Evolutionary conservation across 2,797 vertebrate genomes (phyloP).

Genomic region (Cercopithecus mitis): DNA sequence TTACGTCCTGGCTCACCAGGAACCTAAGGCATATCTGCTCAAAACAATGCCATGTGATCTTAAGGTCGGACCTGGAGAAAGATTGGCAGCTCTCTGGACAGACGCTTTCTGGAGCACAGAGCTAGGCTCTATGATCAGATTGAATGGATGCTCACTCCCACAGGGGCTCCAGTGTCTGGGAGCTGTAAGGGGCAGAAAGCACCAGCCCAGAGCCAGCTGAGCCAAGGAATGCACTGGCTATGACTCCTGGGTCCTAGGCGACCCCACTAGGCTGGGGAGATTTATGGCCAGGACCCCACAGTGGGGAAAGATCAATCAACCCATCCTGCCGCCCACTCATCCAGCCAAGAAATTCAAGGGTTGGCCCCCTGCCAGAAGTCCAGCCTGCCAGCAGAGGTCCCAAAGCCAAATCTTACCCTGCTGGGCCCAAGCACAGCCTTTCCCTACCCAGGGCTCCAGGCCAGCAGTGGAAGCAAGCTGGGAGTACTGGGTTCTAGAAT

Average conservation of each 20-base stretch:
- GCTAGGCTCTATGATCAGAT: background rate
- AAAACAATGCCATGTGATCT: background rate
- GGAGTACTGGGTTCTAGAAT: background rate
- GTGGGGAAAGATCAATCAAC: slow-evolving; percentile 40
- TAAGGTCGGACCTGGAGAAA: background rate
- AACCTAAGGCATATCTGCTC: background rate
- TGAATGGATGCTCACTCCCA: background rate
- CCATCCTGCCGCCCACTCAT: background rate
- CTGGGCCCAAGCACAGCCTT: background rate
- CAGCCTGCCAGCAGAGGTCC: background rate
- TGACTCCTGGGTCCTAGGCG: slow-evolving; percentile 57
- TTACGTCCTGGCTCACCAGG: background rate
- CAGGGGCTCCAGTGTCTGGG: background rate
- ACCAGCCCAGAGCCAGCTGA: background rate
- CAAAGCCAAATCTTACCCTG: slow-evolving; percentile 4
- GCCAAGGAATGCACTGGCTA: slow-evolving; percentile 28
- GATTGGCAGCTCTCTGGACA: background rate
- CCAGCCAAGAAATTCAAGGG: slow-evolving; percentile 38
- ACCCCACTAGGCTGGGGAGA: slow-evolving; percentile 38
- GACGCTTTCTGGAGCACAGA: background rate
- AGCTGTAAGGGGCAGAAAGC: background rate
- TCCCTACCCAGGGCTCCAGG: background rate
- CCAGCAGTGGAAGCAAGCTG: background rate
- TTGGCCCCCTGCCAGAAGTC: background rate
- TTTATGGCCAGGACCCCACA: slow-evolving; percentile 36